Conservation (phyloP, 2,113 vertebrate species). For the Orthonyx spaldingii region DNA sequence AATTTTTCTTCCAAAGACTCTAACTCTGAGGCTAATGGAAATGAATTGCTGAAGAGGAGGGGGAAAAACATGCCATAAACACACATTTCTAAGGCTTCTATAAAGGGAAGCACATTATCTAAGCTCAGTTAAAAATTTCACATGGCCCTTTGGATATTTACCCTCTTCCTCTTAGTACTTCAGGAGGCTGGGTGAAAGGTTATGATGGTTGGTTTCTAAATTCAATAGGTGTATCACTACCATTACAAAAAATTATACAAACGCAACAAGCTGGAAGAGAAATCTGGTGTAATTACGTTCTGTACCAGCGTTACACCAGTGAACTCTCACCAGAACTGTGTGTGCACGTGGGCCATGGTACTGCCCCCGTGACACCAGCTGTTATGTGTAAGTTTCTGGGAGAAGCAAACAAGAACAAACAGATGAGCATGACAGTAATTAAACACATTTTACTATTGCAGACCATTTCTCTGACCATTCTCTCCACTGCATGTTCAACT, state of each 20-base stretch:
- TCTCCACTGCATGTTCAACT: not conserved
- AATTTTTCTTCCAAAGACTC: not conserved
- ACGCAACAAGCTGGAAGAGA: not conserved
- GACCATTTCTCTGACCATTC: not conserved
- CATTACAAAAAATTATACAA: not conserved
- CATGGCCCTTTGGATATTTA: not conserved
- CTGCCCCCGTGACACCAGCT: not conserved
- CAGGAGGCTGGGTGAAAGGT: not conserved
- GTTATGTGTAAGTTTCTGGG: not conserved
- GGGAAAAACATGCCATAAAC: not conserved
- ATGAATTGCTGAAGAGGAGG: not conserved
- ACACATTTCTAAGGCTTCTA: not conserved
- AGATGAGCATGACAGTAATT: not conserved
- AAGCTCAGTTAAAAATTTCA: not conserved
- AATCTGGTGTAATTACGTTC: not conserved
- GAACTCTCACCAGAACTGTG: not conserved
- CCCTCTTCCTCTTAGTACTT: not conserved
- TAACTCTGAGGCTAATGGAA: not conserved
- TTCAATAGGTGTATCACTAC: not conserved
- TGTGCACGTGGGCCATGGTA: fast-evolving
- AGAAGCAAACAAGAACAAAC: not conserved
- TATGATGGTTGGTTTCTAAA: not conserved
- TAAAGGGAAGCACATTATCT: not conserved
- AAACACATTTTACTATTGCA: not conserved
- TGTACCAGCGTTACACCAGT: fast-evolving